These are phyloP conservation scores for Megaustenia siamemsis DNA, from an alignment of 2,888 invertebrate species.

Conservation along the genomic window DNA sequence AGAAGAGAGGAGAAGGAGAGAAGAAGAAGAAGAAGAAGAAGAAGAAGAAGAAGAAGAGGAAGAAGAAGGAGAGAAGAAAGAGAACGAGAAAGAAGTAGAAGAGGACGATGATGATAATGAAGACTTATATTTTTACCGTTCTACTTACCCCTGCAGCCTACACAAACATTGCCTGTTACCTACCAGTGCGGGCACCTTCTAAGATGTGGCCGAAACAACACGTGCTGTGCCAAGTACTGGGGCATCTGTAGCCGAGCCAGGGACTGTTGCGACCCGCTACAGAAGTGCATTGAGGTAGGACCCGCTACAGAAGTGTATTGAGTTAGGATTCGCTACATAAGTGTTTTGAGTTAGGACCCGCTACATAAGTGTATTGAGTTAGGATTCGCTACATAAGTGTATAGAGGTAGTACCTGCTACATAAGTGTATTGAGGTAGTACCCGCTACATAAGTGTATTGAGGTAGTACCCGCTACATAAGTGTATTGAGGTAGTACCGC, in stretches of 20 bases:
- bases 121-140: background rate
- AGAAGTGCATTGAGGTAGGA: constrained; percentile 49
- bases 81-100: background rate
- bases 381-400: too few species aligned
- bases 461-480: too few species aligned
- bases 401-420: too few species aligned
- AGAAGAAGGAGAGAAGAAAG: background rate
- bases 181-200: constrained; percentile 57
- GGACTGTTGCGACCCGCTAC: constrained; percentile 56
- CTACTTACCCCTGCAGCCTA: constrained; percentile 22
- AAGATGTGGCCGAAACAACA: constrained; percentile 55
- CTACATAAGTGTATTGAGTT: too few species aligned
- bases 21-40: background rate
- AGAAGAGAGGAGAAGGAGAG: background rate
- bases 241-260: constrained; percentile 53
- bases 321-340: too few species aligned
- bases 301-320: too few species aligned
- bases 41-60: background rate
- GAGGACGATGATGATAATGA: background rate
- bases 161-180: constrained; percentile 52
- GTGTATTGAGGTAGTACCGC: too few species aligned
- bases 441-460: too few species aligned
- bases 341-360: too few species aligned
- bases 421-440: too few species aligned
- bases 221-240: constrained; percentile 61